Base-by-base conservation (phyloP, 2,797 vertebrate species). In the Holocentrus rufus region DNA sequence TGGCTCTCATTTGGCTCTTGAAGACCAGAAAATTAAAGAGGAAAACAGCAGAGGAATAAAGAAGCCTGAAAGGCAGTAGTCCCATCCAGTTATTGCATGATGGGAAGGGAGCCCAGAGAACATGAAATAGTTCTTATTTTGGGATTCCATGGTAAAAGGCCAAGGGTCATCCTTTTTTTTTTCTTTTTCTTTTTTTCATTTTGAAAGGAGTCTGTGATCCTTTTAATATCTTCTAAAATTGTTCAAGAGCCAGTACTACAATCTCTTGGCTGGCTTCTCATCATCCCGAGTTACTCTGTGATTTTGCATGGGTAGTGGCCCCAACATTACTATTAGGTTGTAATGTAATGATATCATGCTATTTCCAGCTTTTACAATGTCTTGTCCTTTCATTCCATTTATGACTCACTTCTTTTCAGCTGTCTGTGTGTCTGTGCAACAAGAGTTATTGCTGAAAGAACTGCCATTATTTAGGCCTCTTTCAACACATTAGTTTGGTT, bases 1-100 rank as follows among this genome's bases (percentile, higher is more conserved):
- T 89, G 86, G 86, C 77, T 89, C 72, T 85, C 70, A 80, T 89
- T 91, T 88, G 76, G 69, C 77, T 85, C 80, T 67, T 36, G 25
- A 67, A 81, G 71, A 84, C 65, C 73, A 75, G 86, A 90, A 91
- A 80, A 87, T 72, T 65, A 75, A 83, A 92, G 76, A 84, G 63
- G 76, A 86, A 87, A 88, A 77, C 80, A 86, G 74, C 31, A 30
- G 76, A 87, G 65, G 69, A 85, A 64, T 77, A 91, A 86, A 74
- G 65, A 83, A 85, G 73, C 44, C 71, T 75, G 13, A 79, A 67
- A 77, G 72, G 66, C 75, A 74, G 52, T 50, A 54, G 66, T 77
- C 65, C 72, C 64, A 75, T 83, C 42, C 68, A 76, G 85, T 76
- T 67, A 14, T 72, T 68, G 59, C 68, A 42, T 74, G 76, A 83